Evolutionary conservation across 1,140 invertebrate species (phyloP).

Genomic region (Drosophila tristis): DNA sequence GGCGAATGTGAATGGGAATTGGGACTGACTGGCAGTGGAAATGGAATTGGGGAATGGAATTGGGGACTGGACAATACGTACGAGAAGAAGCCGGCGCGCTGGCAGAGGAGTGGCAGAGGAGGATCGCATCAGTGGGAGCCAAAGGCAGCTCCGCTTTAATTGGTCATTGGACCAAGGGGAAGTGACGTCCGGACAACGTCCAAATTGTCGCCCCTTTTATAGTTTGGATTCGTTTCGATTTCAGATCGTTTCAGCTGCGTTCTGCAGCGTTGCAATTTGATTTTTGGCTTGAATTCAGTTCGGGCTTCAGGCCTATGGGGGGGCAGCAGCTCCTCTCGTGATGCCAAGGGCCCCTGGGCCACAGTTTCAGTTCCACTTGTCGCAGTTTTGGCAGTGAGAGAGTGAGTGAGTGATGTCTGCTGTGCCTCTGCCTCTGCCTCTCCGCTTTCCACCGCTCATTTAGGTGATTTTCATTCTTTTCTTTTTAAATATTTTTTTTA

Average conservation of each 20-base stretch:
- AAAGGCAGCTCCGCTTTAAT: conserved; percentile 35
- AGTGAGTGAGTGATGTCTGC: no score
- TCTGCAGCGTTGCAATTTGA: background rate
- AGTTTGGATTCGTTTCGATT: conserved; percentile 14
- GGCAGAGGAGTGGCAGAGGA: no score
- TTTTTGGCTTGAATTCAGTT: background rate
- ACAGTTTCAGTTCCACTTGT: no score
- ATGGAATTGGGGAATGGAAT: background rate
- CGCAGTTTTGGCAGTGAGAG: no score
- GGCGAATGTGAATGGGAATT: conserved; percentile 33
- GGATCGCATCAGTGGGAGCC: no score
- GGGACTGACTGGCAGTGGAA: conserved; percentile 20
- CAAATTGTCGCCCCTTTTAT: conserved; percentile 54
- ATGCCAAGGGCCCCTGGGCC: no score
- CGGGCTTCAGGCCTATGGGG: background rate
- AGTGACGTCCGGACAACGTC: conserved; percentile 24
- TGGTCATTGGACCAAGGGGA: conserved; percentile 9
- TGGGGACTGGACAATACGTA: conserved; percentile 1
- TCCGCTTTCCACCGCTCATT: no score
- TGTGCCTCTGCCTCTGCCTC: no score
- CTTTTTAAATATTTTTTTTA: no score
- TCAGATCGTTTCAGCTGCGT: background rate
- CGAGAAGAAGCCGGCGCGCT: conserved; percentile 4
- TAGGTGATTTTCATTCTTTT: no score
- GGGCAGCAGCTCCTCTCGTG: no score